Base-by-base conservation (phyloP, 2,113 vertebrate species). In the Oncorhynchus clarkii region DNA sequence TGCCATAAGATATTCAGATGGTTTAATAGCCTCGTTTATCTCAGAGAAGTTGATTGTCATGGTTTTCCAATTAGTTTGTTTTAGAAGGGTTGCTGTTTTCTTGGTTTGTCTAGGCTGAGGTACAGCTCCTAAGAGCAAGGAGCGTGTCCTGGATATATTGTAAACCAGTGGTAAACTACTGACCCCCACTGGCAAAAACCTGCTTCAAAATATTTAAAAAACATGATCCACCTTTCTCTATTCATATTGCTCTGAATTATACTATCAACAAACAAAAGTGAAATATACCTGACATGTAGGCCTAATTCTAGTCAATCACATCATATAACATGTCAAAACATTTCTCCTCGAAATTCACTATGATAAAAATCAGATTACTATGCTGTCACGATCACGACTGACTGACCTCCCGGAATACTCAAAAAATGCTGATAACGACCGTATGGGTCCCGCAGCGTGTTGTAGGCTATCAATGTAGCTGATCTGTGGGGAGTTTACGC, bases 141-240 rank as follows among this genome's bases (percentile, higher is more conserved):
- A 49, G 13, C 13, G 11, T 24, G 22, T 45, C 49, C 22, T 27
- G 24, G 14, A 13, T 27, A 13, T 57, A 27, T 57, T 27, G 16
- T 5, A 26, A 54, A 71, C 24, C 14, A 49, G 8, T 48, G 22
- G 70, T 12, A 73, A 77, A 76, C 86, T 80, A 89, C 77, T 89
- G 90, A 90, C 89, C 85, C 82, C 89, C 83, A 72, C 77, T 88
- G 88, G 90, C 39, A 78, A 79, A 9, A 26, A 5, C n/a, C 59
- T 24, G 9, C 59, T 64, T 34, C 20, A 60, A 18, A n/a, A 8
- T 11, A 24, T 8, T 0, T 3, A 11, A 45, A 27, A 8, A 54
- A 54, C 1, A 2, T 9, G 14, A 31, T 18, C 8, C 57, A 39
- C 18, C 16, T 13, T 9, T 9, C 39, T 45, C 39, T 48, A 70